These are phyloP conservation scores for Melopsittacus undulatus DNA, from an alignment of 2,797 vertebrate species.

Conservation along the genomic window DNA sequence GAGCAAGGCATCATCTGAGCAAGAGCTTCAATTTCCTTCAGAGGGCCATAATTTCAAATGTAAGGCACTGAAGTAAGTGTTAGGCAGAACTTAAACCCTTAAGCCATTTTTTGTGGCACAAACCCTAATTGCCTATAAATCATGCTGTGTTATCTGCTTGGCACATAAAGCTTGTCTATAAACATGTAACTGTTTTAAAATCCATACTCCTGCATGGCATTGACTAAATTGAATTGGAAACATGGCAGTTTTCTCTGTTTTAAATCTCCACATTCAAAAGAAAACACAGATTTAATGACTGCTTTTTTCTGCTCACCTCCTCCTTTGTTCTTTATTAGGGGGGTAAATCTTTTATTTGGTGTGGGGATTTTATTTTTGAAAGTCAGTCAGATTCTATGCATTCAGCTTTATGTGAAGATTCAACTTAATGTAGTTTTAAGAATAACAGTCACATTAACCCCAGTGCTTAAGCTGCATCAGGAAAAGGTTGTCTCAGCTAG, in stretches of 20 bases:
- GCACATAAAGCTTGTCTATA: conserved; percentile 10
- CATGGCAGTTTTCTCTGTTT: not conserved
- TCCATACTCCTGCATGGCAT: not conserved
- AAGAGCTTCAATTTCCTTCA: not conserved
- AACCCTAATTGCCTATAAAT: conserved; percentile 25
- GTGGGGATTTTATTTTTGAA: not conserved
- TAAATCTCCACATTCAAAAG: not conserved
- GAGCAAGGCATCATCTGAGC: not conserved
- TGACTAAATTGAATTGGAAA: not conserved
- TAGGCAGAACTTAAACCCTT: not conserved
- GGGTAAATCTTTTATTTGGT: not conserved
- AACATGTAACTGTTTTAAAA: conserved; percentile 17
- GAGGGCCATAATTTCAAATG: not conserved
- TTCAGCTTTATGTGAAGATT: not conserved
- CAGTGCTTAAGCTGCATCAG: not conserved
- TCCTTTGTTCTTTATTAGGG: not conserved
- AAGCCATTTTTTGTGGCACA: not conserved
- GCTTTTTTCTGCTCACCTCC: not conserved
- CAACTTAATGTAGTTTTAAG: not conserved
- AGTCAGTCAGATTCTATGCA: not conserved
- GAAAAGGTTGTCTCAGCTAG: not conserved
- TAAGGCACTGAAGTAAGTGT: not conserved
- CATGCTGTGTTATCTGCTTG: not conserved
- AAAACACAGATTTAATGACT: not conserved
- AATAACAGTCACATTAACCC: not conserved